Evolutionary conservation across 2,797 vertebrate genomes (phyloP), one percentile per base, ranked within the genome.

Genomic region (Sebastes cheni): DNA sequence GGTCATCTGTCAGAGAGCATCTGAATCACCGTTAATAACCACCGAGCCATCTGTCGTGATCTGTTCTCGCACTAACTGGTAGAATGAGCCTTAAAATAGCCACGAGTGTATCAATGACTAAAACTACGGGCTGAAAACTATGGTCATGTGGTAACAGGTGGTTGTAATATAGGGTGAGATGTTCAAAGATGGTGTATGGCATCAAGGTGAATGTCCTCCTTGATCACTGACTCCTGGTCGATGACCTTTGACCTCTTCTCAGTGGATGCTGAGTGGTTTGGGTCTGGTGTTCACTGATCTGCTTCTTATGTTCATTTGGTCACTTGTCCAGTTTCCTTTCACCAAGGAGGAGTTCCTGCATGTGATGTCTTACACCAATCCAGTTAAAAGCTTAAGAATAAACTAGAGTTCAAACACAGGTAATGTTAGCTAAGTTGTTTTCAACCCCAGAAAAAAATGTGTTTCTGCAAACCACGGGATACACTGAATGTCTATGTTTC

Each of bases 1-100:
- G 39, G 61, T 77, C 76, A 80, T 79, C 78, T 73, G 68, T 72
- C 71, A 81, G 52, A 60, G 52, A 72, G 60, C 59, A 36, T 64
- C 62, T 59, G 70, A 67, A 71, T 72, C 67, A 61, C 18, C 1
- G 32, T 36, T 76, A 66, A 77, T 67, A 80, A 75, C 54, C 22
- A 32, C 60, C 60, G 3, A n/a, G 62, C 84, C 77, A 76, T 52
- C 74, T 77, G 80, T 64, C 76, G 12, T 22, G 14, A 67, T 56
- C 23, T 10, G 66, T 32, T 67, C 62, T 25, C 62, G 42, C 58
- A 25, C 72, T 13, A 39, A 71, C 60, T 30, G 46, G 18, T 72
- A 54, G 55, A 22, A 64, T 2, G 4, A 60, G 46, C 7, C 55
- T 54, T 22, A 54, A 70, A 34, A 32, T 42, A 62, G 64, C 0